Percentiles rank a stretch among this genome's conserved stretches.
Evolutionary conservation across 2,888 invertebrate genomes (phyloP).

Genomic region (Acanthacorydalis orientalis): DNA sequence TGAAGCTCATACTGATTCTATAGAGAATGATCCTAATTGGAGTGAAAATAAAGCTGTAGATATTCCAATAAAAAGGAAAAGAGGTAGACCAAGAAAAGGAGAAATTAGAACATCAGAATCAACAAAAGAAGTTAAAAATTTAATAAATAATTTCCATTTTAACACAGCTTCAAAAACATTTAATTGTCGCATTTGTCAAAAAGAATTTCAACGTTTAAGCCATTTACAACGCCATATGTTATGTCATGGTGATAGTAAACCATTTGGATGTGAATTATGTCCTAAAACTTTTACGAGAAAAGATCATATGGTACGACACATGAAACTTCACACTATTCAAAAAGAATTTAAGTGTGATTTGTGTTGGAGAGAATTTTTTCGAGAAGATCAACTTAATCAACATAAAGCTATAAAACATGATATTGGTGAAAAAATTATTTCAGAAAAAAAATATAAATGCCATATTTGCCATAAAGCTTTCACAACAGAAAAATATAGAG

Average conservation of each 20-base stretch:
- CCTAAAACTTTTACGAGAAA: constrained; percentile 24
- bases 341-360: constrained; percentile 27
- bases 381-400: constrained; percentile 30
- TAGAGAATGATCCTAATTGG: too few species aligned
- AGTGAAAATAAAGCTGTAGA: not conserved
- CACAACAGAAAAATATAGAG: constrained; percentile 35
- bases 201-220: constrained; percentile 27
- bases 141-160: too few species aligned
- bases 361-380: constrained; percentile 30
- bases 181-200: constrained; percentile 27
- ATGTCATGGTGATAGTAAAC: constrained; percentile 25
- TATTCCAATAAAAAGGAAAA: not conserved
- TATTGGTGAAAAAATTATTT: constrained; percentile 9
- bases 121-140: not conserved
- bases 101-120: not conserved
- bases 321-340: constrained; percentile 18
- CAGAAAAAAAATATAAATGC: constrained; percentile 25
- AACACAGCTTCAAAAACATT: not conserved
- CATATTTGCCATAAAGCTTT: constrained; percentile 26
- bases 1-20: not conserved
- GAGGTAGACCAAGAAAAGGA: constrained; percentile 1
- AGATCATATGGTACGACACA: constrained; percentile 23
- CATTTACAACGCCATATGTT: constrained; percentile 30
- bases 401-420: constrained; percentile 28
- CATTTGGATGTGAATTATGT: constrained; percentile 25